Percentiles rank a stretch among this genome's conserved stretches.
Evolutionary conservation across 2,888 invertebrate genomes (phyloP).

Genomic region (Macrosoma leucophasiata): DNA sequence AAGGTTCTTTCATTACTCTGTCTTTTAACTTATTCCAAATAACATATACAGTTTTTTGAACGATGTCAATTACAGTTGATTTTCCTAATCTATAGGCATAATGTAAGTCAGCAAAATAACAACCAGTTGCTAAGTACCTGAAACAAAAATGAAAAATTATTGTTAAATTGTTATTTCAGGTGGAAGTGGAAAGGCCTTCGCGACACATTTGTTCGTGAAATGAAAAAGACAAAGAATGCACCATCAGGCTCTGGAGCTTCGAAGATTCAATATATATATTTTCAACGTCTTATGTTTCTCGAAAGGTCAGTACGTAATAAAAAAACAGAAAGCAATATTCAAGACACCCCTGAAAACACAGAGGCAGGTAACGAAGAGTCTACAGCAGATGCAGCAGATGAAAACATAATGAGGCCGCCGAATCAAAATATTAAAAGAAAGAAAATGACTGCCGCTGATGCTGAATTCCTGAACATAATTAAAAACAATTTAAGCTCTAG

Average conservation of each 20-base stretch:
- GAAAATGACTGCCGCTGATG: conserved; percentile 13
- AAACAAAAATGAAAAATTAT: conserved; percentile 5
- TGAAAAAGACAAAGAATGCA: conserved; percentile 20
- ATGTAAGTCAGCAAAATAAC: conserved; percentile 8
- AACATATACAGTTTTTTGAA: conserved; percentile 3
- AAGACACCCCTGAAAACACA: conserved; percentile 11
- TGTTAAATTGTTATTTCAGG: conserved; percentile 2
- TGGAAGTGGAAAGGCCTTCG: conserved; percentile 14
- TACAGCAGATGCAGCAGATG: no score
- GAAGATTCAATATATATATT: conserved; percentile 17
- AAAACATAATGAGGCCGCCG: conserved; percentile 14
- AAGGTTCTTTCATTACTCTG: conserved; percentile 7
- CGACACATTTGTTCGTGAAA: conserved; percentile 12
- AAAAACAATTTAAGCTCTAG: conserved; percentile 16
- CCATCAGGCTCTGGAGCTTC: conserved; percentile 21
- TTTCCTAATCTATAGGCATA: conserved; percentile 8
- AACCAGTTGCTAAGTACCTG: conserved; percentile 4
- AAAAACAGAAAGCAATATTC: conserved; percentile 13
- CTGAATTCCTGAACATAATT: conserved; percentile 12
- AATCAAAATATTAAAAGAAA: conserved; percentile 15
- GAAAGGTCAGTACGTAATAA: conserved; percentile 15
- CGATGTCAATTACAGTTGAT: conserved; percentile 5
- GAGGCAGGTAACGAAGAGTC: conserved; percentile 5
- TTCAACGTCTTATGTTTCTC: conserved; percentile 17
- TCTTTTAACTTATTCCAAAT: conserved; percentile 6